These are phyloP conservation scores for Actenoides lindsayi DNA, from an alignment of 2,113 vertebrate genomes.

Conservation along the genomic window DNA sequence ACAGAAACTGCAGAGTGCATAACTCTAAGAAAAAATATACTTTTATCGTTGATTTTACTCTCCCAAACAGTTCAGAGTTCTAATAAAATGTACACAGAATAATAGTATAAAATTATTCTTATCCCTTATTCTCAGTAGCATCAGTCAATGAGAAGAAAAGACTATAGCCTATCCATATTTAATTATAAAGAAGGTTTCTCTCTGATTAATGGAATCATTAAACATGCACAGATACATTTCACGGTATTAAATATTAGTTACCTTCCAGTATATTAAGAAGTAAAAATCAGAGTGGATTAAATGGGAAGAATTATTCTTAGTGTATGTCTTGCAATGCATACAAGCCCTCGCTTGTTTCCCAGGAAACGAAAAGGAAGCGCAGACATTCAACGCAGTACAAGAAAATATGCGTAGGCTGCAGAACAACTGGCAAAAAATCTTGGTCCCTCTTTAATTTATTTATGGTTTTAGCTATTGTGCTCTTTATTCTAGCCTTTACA, in stretches of 20 bases:
- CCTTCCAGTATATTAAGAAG: constrained; percentile 69
- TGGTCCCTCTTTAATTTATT: constrained; percentile 41
- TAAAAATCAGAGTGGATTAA: constrained; percentile 67
- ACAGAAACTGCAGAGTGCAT: constrained; percentile 1
- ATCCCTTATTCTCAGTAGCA: constrained; percentile 67
- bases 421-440: constrained; percentile 46
- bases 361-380: constrained; percentile 65
- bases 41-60: not conserved
- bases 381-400: constrained; percentile 55
- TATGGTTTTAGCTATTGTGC: constrained; percentile 9
- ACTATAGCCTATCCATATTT: constrained; percentile 73
- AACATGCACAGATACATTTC: constrained; percentile 73
- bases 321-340: not conserved
- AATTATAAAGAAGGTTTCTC: constrained; percentile 73
- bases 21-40: not conserved
- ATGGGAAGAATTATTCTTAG: constrained; percentile 59
- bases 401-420: constrained; percentile 46
- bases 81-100: constrained; percentile 65
- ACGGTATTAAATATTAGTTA: constrained; percentile 73
- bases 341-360: constrained; percentile 61
- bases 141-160: constrained; percentile 68
- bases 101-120: constrained; percentile 63
- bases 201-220: constrained; percentile 77
- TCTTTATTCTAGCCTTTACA: constrained; percentile 28
- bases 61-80: constrained; percentile 53